phyloP scores from a whole-genome alignment of 1,140 invertebrate genomes.

The Drosophila grimshawi region DNA sequence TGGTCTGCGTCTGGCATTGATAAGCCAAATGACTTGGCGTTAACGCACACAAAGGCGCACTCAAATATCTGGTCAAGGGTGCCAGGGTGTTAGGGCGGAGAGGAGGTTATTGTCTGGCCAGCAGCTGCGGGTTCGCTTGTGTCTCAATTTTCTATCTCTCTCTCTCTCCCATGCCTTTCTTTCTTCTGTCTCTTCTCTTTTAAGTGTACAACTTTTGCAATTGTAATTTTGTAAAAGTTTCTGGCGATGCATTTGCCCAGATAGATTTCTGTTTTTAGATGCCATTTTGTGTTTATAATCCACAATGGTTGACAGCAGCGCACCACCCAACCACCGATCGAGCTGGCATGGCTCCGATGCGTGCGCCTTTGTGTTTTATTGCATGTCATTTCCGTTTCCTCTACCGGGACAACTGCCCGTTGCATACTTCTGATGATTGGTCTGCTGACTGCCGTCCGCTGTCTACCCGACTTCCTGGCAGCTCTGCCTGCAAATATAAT shows the following conservation, averaged over 20 bases:
- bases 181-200: not conserved
- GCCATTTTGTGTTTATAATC: constrained; percentile 79
- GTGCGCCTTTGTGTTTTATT: constrained; percentile 84
- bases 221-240: constrained; percentile 78
- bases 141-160: constrained; percentile 3
- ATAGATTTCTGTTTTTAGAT: constrained; percentile 80
- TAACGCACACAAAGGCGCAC: constrained; percentile 68
- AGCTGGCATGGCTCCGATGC: constrained; percentile 19
- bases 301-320: constrained; percentile 29
- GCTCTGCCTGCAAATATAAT: constrained; percentile 36
- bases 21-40: constrained; percentile 81
- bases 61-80: constrained; percentile 13
- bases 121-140: constrained; percentile 33
- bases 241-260: constrained; percentile 66
- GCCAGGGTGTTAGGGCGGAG: not conserved
- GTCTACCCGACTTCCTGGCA: constrained; percentile 70
- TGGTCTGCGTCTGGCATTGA: constrained; percentile 81
- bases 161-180: not conserved
- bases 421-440: constrained; percentile 80
- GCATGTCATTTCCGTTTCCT: constrained; percentile 84
- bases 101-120: constrained; percentile 6
- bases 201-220: constrained; percentile 72
- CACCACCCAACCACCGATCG: constrained; percentile 7
- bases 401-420: constrained; percentile 19
- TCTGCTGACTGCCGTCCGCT: constrained; percentile 52